Conservation (phyloP, 1,140 invertebrate genomes). For the Rhopalosiphum maidis region DNA sequence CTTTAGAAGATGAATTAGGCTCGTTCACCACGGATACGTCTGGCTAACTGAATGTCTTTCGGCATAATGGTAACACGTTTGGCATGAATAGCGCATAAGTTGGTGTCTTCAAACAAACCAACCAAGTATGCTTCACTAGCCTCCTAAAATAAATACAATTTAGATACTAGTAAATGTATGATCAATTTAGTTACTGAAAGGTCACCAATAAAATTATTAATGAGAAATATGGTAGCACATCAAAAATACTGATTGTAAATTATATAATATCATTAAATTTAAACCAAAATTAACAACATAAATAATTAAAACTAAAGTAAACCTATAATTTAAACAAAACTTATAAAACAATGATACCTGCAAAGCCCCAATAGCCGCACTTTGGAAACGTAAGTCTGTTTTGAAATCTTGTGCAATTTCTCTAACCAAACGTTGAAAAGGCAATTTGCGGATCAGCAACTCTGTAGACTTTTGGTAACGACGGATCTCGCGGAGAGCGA, state of each 20-base stretch:
- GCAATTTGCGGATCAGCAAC: slow-evolving; percentile 82
- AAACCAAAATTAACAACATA: background rate
- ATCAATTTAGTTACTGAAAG: background rate
- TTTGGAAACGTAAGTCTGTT: slow-evolving; percentile 72
- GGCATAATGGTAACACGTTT: slow-evolving; percentile 91
- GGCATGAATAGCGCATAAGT: slow-evolving; percentile 72
- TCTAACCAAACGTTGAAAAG: slow-evolving; percentile 84
- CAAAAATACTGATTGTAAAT: background rate
- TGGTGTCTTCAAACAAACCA: slow-evolving; percentile 91
- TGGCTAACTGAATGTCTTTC: slow-evolving; percentile 90
- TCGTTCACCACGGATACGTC: slow-evolving; percentile 84
- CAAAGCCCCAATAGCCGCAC: slow-evolving; percentile 68
- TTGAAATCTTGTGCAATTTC: slow-evolving; percentile 87
- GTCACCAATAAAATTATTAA: background rate
- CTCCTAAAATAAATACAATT: slow-evolving; percentile 69
- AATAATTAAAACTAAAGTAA: background rate
- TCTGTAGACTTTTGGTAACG: slow-evolving; percentile 81
- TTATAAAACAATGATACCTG: slow-evolving; percentile 7
- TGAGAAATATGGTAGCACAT: background rate
- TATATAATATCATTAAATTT: background rate
- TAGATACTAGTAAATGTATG: background rate
- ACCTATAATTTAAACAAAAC: background rate
- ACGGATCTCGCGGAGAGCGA: slow-evolving; percentile 72
- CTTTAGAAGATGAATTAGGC: slow-evolving; percentile 67
- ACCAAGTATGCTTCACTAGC: slow-evolving; percentile 92